Percentiles rank a stretch among this genome's conserved stretches.
Conservation (phyloP, 2,113 vertebrate species). For the Rhegmatorhina hoffmannsi region DNA sequence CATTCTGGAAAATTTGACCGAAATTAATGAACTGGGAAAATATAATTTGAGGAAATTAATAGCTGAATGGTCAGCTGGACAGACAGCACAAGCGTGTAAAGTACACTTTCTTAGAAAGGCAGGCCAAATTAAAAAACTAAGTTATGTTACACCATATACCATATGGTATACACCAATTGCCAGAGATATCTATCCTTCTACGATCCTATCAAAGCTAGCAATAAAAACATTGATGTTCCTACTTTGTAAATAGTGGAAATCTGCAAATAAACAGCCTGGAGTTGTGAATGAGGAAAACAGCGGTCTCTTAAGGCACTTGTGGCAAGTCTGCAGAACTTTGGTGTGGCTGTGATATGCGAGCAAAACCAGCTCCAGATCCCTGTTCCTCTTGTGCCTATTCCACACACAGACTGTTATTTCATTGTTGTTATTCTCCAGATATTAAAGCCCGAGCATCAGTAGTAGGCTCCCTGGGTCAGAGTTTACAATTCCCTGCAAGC, state of each 20-base stretch:
- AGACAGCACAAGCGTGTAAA: not conserved
- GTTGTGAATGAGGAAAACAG: not conserved
- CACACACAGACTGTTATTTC: not conserved
- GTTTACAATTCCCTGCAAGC: not conserved
- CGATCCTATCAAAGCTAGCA: not conserved
- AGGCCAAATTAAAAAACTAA: not conserved
- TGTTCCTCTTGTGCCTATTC: not conserved
- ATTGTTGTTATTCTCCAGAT: not conserved
- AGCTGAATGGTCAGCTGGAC: not conserved
- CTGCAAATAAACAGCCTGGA: not conserved
- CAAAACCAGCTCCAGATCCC: not conserved
- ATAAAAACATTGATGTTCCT: not conserved
- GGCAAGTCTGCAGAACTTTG: not conserved
- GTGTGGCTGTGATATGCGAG: not conserved
- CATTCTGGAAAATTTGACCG: not conserved
- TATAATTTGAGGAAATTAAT: not conserved
- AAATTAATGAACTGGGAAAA: not conserved
- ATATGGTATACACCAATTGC: not conserved
- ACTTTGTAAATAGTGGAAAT: not conserved
- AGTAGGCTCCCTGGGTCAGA: not conserved
- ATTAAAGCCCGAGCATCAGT: fast-evolving
- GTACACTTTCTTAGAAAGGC: not conserved
- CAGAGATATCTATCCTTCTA: not conserved
- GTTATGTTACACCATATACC: not conserved
- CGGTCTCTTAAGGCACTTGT: not conserved